Base-by-base conservation (phyloP, 64 coral and sea anemone genomes). In the Cladopsammia gracilis region DNA sequence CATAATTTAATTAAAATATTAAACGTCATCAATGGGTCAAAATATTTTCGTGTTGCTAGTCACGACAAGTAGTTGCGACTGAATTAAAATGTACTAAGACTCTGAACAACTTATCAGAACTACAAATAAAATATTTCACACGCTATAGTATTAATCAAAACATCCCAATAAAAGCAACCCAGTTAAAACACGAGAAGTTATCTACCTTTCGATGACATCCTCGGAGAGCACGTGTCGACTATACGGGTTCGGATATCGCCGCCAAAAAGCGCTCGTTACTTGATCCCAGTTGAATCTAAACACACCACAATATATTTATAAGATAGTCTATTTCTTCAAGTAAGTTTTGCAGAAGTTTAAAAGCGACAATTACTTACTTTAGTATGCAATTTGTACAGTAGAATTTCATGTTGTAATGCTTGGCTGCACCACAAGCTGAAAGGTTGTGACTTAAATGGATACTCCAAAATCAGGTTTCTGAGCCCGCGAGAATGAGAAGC, bases 141-240 rank as follows among this genome's bases (percentile, higher is more conserved):
- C 22, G 8, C 4, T 10, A 56, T 56, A 56, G 7, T 56, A 10
- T 56, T 1, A 56, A 56, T 12, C 12, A 12, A 56, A 7, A 56
- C 53, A 56, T 6, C 53, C 53, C 7, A 78, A 57, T n/a, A 74
- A 56, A 4, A 61, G 18, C 7, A 73, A 26, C 13, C 20, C 2
- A 48, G 19, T 3, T 12, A 49, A 92, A 85, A 46, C 18, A 11
- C 48, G 84, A 18, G 34, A 43, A 71, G 53, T 71, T 34, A 58
- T 58, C 52, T 77, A 99, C 98, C 98, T 93, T 24, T 78, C 54
- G 20, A 99, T 49, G 64, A 99, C 88, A 86, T 99, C 98, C 88
- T 99, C 98, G 42, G 94, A 94, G 5, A 99, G 88, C 94, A 99
- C 98, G 98, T 99, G 98, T 88, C 90, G 90, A 81, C 98, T 99